Base-by-base conservation (phyloP, 2,888 invertebrate species). In the Chloroclysta siterata region DNA sequence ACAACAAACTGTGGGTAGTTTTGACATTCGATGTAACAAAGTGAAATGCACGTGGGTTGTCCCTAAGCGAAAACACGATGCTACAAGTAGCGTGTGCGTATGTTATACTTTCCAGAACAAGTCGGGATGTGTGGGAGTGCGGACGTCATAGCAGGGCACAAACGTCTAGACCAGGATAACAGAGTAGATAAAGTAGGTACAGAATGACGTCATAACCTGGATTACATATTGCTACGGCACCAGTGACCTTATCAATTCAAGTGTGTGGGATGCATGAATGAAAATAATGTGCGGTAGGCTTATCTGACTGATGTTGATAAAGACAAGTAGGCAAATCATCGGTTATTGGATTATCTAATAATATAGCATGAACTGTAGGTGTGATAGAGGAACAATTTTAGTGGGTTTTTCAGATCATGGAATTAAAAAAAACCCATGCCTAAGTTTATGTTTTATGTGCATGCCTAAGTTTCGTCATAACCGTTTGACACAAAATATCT, bases 91-190 rank as follows among this genome's bases (percentile, higher is more conserved):
- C 59, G 28, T 13, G 36, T 52, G 28, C 33, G 22, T 51, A 41
- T 14, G 6, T 39, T 4, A 61, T 22, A 60, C 33, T 51, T 61
- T 39, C 13, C 52, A 13, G 42, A 54, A 52, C 39, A 47, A 60
- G 41, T 39, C n/a, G 22, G 22, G 10, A 39, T 22, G 50, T 42
- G 55, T 63, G 53, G 63, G 63, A 15, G 56, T 56, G 0, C 15
- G 48, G 52, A 53, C 64, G 64, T 56, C 52, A 22, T 22, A 64
- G 13, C 10, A 59, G 51, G 54, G 14, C 59, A 55, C n/a, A 42
- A 48, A 63, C 55, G 64, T 64, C 64, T 64, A 64, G 60, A 64
- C 64, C 60, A 48, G 29, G 15, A 53, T 8, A 55, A 58, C 11
- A 42, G 50, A 55, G 41, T 44, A 17, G 17, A 7, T 13, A 39